Base-by-base conservation (phyloP, 2,113 vertebrate species). In the Acanthochromis polyacanthus region DNA sequence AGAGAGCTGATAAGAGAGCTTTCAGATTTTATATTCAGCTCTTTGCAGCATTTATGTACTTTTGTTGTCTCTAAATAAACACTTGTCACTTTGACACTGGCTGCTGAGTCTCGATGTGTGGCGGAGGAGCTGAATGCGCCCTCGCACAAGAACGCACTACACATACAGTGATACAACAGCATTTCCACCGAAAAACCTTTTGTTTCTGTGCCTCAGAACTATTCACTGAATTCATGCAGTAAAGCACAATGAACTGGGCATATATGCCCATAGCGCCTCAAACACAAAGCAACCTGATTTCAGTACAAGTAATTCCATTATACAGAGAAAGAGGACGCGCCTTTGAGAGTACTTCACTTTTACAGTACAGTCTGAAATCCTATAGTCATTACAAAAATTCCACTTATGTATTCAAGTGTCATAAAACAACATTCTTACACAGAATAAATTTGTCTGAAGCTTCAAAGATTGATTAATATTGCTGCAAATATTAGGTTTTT, bases 41-140 rank as follows among this genome's bases (percentile, higher is more conserved):
- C 20, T 62, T 9, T 19, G 20, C 43, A 25, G 65, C 32, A 20
- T 65, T 61, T 19, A 5, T 51, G 63, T 22, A 11, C 25, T 69
- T 53, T 57, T 56, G 50, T 45, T 52, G 62, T 67, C 50, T 60
- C 46, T 51, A 46, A 40, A 63, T 32, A 30, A 70, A 76, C 40
- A 67, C 64, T 65, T 65, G 70, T 72, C 51, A 80, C 65, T 48
- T 25, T 66, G 51, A 79, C 62, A 79, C 62, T 72, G 38, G 71
- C 56, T 50, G 67, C 62, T 71, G 84, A 76, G 51, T 36, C 45
- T 40, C 28, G 5, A 22, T 11, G 17, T 66, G 59, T 4, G 28
- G 20, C 12, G 40, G 50, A 56, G 51, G 52, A 23, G 72, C 57
- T 56, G 62, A 69, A 64, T 59, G 38, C 32, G 70, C 50, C 19